Percentiles rank a stretch among this genome's conserved stretches.
Evolutionary conservation across 2,888 invertebrate genomes (phyloP).

Genomic region (Phyto melanocephala): DNA sequence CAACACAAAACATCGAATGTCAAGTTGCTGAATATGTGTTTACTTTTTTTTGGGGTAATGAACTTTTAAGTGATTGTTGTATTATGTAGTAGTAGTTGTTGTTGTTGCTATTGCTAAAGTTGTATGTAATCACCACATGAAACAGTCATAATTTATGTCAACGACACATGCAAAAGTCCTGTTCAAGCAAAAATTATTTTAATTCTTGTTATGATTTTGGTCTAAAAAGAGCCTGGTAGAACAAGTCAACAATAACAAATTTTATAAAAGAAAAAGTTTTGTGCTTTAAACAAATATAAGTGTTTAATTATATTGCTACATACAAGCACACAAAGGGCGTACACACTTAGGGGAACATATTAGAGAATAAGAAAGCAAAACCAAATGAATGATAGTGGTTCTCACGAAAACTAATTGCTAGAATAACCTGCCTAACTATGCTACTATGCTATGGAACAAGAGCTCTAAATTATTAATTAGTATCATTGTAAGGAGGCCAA

Average conservation of each 20-base stretch:
- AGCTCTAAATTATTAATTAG: no score
- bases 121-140: slow-evolving; percentile 45
- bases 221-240: slow-evolving; percentile 39
- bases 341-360: background rate
- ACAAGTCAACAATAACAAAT: slow-evolving; percentile 10
- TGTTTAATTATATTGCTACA: slow-evolving; percentile 40
- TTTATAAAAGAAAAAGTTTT: background rate
- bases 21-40: slow-evolving; percentile 45
- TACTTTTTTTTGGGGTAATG: slow-evolving; percentile 30
- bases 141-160: slow-evolving; percentile 62
- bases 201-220: slow-evolving; percentile 44
- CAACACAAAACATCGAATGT: slow-evolving; percentile 19
- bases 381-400: no score
- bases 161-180: slow-evolving; percentile 63
- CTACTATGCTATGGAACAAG: no score
- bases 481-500: no score
- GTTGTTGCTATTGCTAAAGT: slow-evolving; percentile 2
- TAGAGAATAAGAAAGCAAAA: no score
- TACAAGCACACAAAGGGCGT: background rate
- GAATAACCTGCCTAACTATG: no score
- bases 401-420: no score
- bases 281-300: slow-evolving; percentile 18
- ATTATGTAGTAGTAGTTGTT: background rate
- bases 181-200: slow-evolving; percentile 46
- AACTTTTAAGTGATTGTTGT: slow-evolving; percentile 30